A percentile compares a stretch with the other conserved stretches of the same genome.
These are phyloP conservation scores for Galbula dea DNA, from an alignment of 2,113 vertebrate species.

Conservation along the genomic window DNA sequence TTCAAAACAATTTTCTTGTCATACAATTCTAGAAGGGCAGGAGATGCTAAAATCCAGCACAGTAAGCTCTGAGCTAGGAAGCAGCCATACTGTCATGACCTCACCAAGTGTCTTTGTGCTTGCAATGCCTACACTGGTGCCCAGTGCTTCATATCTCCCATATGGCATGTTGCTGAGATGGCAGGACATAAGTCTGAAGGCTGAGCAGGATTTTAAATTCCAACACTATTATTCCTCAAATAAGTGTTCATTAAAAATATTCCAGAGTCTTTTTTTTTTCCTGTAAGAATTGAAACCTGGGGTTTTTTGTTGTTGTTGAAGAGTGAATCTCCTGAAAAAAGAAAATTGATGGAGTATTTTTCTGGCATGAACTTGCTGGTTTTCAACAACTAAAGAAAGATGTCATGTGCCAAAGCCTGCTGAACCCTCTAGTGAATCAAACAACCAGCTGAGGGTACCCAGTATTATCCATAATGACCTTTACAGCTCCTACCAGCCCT, in stretches of 20 bases:
- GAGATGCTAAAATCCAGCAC: not conserved
- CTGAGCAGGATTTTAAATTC: not conserved
- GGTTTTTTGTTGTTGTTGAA: not conserved
- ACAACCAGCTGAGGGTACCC: not conserved
- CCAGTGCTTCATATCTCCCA: not conserved
- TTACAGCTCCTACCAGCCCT: not conserved
- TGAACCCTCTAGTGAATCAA: not conserved
- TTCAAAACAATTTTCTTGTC: not conserved
- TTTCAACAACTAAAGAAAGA: not conserved
- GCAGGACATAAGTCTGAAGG: not conserved
- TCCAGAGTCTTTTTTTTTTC: not conserved
- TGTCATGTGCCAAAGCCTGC: not conserved
- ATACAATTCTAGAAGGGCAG: not conserved
- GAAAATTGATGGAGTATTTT: not conserved
- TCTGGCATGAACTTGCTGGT: not conserved
- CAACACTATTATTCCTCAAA: not conserved
- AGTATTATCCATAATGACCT: rapidly evolving
- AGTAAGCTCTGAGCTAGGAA: not conserved
- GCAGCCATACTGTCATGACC: rapidly evolving
- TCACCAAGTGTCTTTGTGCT: not conserved
- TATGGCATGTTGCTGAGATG: rapidly evolving
- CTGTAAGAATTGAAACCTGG: not conserved
- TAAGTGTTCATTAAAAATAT: not conserved
- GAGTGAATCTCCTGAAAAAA: not conserved
- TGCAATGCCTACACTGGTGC: rapidly evolving